phyloP scores from a whole-genome alignment of 2,797 vertebrate species.

The Falco novaeseelandiae region DNA sequence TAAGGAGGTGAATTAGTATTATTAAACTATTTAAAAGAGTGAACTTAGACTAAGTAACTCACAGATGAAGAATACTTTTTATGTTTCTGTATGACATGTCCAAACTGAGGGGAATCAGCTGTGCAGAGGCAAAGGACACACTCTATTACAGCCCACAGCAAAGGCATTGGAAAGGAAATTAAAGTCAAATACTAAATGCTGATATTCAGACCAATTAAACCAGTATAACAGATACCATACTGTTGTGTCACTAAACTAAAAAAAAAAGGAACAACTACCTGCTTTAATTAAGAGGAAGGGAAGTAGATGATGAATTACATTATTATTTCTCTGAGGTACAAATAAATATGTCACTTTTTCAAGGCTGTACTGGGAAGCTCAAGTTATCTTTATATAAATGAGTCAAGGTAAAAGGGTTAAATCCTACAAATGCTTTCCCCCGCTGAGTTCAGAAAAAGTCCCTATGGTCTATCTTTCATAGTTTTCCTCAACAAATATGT shows the following conservation, averaged over 20 bases:
- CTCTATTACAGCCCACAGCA: neutral
- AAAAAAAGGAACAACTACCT: neutral
- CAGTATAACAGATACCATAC: neutral
- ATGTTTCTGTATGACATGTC: neutral
- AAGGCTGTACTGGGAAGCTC: neutral
- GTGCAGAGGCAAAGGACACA: neutral
- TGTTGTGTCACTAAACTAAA: neutral
- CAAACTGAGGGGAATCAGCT: neutral
- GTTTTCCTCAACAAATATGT: slow-evolving; percentile 47
- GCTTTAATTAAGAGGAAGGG: neutral
- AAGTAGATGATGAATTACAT: neutral
- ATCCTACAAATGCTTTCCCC: neutral
- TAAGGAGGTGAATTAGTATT: neutral
- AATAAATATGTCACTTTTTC: neutral
- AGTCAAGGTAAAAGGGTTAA: neutral
- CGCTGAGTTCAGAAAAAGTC: neutral
- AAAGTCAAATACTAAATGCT: neutral
- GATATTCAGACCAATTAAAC: neutral
- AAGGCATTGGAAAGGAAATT: neutral
- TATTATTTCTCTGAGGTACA: neutral
- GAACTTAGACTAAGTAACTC: neutral
- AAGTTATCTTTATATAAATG: neutral
- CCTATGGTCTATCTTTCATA: neutral
- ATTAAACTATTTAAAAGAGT: neutral
- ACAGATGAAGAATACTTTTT: neutral